These are phyloP conservation scores for Nowickia ferox DNA, from an alignment of 2,888 invertebrate genomes.

Conservation along the genomic window DNA sequence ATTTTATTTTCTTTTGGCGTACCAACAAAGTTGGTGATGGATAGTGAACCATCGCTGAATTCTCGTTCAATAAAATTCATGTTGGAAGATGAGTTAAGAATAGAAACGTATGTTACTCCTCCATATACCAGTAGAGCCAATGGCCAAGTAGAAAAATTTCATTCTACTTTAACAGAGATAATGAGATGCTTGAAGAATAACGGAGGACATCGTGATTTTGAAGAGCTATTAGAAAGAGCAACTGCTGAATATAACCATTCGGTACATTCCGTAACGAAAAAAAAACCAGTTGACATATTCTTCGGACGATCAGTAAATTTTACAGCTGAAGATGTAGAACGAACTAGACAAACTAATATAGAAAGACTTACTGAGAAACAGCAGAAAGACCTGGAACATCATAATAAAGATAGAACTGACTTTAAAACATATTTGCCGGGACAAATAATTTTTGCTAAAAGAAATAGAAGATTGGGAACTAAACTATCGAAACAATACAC, in stretches of 20 bases:
- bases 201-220: background rate
- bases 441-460: background rate
- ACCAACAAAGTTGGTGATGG: background rate
- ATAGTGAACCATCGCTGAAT: background rate
- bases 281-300: background rate
- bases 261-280: background rate
- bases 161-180: background rate
- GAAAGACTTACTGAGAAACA: background rate
- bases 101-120: background rate
- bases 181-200: background rate
- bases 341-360: background rate
- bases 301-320: background rate
- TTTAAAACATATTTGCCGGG: background rate
- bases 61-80: slow-evolving; percentile 1
- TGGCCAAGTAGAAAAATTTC: background rate
- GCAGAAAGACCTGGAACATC: background rate
- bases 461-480: background rate
- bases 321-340: background rate
- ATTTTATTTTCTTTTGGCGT: background rate
- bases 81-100: background rate
- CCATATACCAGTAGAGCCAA: background rate
- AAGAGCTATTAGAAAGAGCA: background rate
- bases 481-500: background rate
- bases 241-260: slow-evolving; percentile 8
- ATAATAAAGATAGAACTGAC: background rate